Evolutionary conservation across 2,888 invertebrate species (phyloP), one percentile per base, ranked within the genome.

Genomic region (Lacanobia oleracea): DNA sequence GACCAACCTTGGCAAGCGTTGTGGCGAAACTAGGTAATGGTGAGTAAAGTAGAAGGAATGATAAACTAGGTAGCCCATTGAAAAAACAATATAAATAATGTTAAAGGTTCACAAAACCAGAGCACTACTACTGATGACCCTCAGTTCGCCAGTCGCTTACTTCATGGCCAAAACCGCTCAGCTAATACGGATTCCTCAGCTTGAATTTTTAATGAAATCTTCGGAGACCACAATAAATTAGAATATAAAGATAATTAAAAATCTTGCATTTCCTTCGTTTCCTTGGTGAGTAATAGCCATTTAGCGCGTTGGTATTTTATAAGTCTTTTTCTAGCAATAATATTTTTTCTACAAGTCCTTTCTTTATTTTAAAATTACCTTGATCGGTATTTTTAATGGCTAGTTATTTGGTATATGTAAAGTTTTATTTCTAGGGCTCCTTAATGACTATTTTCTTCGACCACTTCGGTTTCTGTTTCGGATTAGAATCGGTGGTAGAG

Each of bases 201-300:
- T 68, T 70, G 54, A 72, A 74, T 75, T 70, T 77, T 82, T 79
- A 85, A 82, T 79, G 40, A 85, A 79, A 82, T 71, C 50, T 60
- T 67, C 21, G 61, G 63, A 65, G 75, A 69, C 72, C 71, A 71
- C 56, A 62, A 82, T 75, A 81, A 81, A 84, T 71, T 81, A 72
- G 21, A 81, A 81, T 61, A 45, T 61, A 48, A 70, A 63, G 57
- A 65, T 79, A 66, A 72, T 67, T 63, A 75, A 72, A 83, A 67
- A 74, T 48, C 53, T 56, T 59, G 59, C 8, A 54, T 68, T 53
- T 50, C 16, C 50, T 18, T 33, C 48, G 56, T 68, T 53, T 50
- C n/a, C 50, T 18, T 33, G 48, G 56, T 60, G 12, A 23, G 33
- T 40, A 18, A 60, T 10, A 51, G 33, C 33, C 33, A 33, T 33